Conservation (phyloP, 1,140 invertebrate genomes). For the Drosophila nikananu region DNA sequence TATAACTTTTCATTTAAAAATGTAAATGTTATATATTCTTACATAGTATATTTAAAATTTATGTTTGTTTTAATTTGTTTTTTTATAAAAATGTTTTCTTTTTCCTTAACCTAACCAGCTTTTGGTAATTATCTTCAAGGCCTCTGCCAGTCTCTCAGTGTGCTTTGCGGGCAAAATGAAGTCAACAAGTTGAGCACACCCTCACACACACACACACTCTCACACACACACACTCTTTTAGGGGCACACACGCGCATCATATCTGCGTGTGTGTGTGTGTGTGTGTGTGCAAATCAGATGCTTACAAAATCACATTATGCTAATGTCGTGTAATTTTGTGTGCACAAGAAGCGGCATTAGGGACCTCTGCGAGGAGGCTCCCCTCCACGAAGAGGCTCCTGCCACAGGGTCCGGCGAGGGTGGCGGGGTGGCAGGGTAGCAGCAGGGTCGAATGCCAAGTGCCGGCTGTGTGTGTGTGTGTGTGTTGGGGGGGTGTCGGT, state of each 20-base stretch:
- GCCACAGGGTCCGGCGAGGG: neutral
- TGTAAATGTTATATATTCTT: too few species aligned
- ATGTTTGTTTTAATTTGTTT: too few species aligned
- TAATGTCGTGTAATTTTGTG: slow-evolving; percentile 72
- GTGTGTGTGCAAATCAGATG: slow-evolving; percentile 66
- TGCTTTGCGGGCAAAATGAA: slow-evolving; percentile 29
- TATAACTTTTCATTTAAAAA: too few species aligned
- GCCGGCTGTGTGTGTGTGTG: neutral
- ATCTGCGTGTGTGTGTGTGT: slow-evolving; percentile 11
- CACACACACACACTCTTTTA: slow-evolving; percentile 5
- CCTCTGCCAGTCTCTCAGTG: slow-evolving; percentile 2
- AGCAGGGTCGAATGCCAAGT: slow-evolving; percentile 33
- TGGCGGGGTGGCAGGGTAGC: too few species aligned
- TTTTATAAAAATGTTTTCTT: too few species aligned
- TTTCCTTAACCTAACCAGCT: neutral
- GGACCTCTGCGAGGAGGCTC: slow-evolving; percentile 2
- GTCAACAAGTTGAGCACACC: slow-evolving; percentile 51
- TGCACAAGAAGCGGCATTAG: slow-evolving; percentile 52
- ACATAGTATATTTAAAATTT: too few species aligned
- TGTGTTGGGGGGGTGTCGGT: neutral
- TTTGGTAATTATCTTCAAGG: neutral
- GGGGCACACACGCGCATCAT: slow-evolving; percentile 25
- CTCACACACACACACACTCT: slow-evolving; percentile 4
- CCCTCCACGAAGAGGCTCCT: slow-evolving; percentile 4
- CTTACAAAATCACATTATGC: slow-evolving; percentile 76